Evolutionary conservation across 2,113 vertebrate genomes (phyloP).

Genomic region (Scolopax mira): DNA sequence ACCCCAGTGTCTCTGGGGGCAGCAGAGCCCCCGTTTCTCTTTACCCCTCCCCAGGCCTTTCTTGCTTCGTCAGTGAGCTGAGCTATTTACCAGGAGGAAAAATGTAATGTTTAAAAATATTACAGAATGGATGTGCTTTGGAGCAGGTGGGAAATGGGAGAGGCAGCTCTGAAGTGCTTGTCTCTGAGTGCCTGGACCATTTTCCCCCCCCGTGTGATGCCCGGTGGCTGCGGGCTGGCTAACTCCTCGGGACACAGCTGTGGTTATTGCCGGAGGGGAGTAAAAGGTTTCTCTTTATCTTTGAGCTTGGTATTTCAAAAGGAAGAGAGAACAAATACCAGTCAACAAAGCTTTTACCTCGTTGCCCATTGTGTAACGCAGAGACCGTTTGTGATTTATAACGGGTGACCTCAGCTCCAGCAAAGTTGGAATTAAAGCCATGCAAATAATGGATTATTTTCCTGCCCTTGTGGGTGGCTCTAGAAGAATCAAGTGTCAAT

Average conservation of each 20-base stretch:
- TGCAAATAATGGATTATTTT: background rate
- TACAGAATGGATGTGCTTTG: background rate
- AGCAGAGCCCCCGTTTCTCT: background rate
- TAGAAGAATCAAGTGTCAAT: background rate
- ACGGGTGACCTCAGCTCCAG: background rate
- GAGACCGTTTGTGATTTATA: background rate
- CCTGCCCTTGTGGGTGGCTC: background rate
- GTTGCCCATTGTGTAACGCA: background rate
- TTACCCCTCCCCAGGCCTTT: background rate
- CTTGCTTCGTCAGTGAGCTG: background rate
- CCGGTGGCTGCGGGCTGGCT: background rate
- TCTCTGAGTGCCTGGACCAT: background rate
- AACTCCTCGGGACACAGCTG: background rate
- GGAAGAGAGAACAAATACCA: background rate
- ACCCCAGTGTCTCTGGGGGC: background rate
- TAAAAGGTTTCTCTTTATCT: background rate
- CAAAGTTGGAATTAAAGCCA: background rate
- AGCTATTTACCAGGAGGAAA: background rate
- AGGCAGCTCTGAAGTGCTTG: background rate
- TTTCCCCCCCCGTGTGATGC: background rate
- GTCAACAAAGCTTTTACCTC: constrained; percentile 15
- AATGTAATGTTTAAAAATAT: background rate
- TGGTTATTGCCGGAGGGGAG: background rate
- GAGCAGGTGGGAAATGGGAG: background rate
- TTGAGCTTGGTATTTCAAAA: background rate